A percentile compares a stretch with the other conserved stretches of the same genome.
These are phyloP conservation scores for Parasteatoda tepidariorum DNA, from an alignment of 1,140 invertebrate genomes.

Conservation along the genomic window DNA sequence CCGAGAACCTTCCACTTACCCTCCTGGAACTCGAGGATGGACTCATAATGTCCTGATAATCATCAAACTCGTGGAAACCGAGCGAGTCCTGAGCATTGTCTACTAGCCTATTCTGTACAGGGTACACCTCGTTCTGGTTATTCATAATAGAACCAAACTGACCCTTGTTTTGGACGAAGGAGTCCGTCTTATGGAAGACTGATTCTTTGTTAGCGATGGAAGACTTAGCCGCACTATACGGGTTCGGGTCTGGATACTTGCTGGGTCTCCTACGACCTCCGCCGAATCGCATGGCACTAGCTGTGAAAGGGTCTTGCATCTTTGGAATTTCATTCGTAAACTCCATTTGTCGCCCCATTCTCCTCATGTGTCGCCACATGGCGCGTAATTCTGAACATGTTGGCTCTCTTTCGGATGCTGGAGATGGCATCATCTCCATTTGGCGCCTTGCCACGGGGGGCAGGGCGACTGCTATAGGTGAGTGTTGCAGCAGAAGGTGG, in stretches of 20 bases:
- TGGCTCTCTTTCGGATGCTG: constrained; percentile 73
- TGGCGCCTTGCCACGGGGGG: constrained; percentile 40
- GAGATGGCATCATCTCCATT: constrained; percentile 32
- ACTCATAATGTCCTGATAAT: background rate
- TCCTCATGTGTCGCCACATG: constrained; percentile 91
- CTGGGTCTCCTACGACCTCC: background rate
- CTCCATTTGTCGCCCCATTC: constrained; percentile 79
- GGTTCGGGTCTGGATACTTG: constrained; percentile 49
- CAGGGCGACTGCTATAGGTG: constrained; percentile 29
- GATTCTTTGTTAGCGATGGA: constrained; percentile 28
- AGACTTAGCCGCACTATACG: constrained; percentile 51
- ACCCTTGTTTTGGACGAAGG: constrained; percentile 6
- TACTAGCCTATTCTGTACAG: background rate
- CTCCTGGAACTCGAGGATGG: background rate
- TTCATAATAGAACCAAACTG: constrained; percentile 28
- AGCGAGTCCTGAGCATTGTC: background rate
- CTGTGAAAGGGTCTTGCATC: constrained; percentile 44
- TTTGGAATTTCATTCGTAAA: constrained; percentile 61
- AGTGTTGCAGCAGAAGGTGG: constrained; percentile 24
- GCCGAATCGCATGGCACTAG: constrained; percentile 22
- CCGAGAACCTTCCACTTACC: constrained; percentile 30
- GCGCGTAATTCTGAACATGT: constrained; percentile 86
- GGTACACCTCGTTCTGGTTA: constrained; percentile 10
- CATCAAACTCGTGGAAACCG: constrained; percentile 45
- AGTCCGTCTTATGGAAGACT: constrained; percentile 34